phyloP scores from a whole-genome alignment of 2,888 invertebrate genomes.

The Xylota sylvarum region DNA sequence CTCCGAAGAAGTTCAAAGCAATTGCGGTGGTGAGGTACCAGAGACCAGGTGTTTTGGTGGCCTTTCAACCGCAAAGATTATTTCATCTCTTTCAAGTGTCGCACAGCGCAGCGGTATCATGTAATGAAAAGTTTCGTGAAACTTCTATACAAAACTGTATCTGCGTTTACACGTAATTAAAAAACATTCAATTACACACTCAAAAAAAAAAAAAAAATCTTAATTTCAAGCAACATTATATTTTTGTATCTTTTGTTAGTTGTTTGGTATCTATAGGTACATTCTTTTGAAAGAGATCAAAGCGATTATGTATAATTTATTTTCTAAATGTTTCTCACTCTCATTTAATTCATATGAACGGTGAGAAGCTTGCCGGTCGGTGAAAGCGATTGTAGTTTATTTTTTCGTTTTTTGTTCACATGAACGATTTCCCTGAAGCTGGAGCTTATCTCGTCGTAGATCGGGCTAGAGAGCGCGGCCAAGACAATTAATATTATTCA shows the following conservation, averaged over 20 bases:
- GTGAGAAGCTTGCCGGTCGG: slow-evolving; percentile 2
- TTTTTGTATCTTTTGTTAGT: slow-evolving; percentile 31
- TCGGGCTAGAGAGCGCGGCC: slow-evolving; percentile 63
- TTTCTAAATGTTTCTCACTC: slow-evolving; percentile 36
- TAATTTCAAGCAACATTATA: neutral
- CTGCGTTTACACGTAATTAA: slow-evolving; percentile 69
- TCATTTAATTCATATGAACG: slow-evolving; percentile 8
- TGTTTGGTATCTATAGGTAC: too few species aligned
- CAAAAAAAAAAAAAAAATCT: slow-evolving; percentile 26
- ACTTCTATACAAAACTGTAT: slow-evolving; percentile 44
- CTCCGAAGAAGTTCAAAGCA: slow-evolving; percentile 41
- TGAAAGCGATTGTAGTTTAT: slow-evolving; percentile 45
- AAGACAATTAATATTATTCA: slow-evolving; percentile 71
- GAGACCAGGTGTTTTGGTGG: slow-evolving; percentile 27
- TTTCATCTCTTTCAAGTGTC: slow-evolving; percentile 33
- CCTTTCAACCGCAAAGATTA: slow-evolving; percentile 33
- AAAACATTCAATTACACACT: slow-evolving; percentile 69
- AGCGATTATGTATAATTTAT: slow-evolving; percentile 61
- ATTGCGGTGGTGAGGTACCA: neutral
- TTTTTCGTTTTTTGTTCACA: slow-evolving; percentile 60
- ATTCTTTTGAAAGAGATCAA: slow-evolving; percentile 29
- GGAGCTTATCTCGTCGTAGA: slow-evolving; percentile 56
- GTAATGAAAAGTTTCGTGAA: slow-evolving; percentile 32
- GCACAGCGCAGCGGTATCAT: neutral
- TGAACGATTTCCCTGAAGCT: slow-evolving; percentile 56